Evolutionary conservation across 2,113 vertebrate genomes (phyloP).

Genomic region (Odontophorus gujanensis): DNA sequence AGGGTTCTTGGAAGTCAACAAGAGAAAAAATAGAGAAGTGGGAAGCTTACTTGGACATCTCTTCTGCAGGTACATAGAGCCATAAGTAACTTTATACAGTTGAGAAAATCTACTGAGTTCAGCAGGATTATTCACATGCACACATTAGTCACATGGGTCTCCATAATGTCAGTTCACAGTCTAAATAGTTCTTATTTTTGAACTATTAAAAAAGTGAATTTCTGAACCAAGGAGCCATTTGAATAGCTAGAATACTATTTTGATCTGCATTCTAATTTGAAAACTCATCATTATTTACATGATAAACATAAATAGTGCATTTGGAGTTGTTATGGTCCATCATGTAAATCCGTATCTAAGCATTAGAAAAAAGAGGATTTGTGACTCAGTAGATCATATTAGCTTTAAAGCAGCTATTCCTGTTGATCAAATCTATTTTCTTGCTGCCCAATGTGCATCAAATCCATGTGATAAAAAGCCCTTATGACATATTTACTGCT

Average conservation of each 20-base stretch:
- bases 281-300: conserved; percentile 65
- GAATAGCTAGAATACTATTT: conserved; percentile 38
- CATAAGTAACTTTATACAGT: not conserved
- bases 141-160: not conserved
- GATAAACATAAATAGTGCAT: conserved; percentile 55
- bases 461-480: conserved; percentile 43
- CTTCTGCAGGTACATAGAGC: not conserved
- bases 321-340: conserved; percentile 63
- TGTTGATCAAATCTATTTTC: conserved; percentile 64
- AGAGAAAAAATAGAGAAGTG: not conserved
- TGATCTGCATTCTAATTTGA: conserved; percentile 63
- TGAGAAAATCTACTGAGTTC: not conserved
- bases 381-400: conserved; percentile 63
- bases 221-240: conserved; percentile 54
- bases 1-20: not conserved
- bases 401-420: conserved; percentile 33
- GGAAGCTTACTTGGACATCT: not conserved
- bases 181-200: not conserved
- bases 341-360: conserved; percentile 64
- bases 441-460: conserved; percentile 12
- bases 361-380: conserved; percentile 66
- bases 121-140: not conserved
- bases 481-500: conserved; percentile 56
- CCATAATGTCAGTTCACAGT: not conserved
- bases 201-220: conserved; percentile 43